These are phyloP conservation scores for Coelogynopora nodosa DNA, from an alignment of 2,888 invertebrate genomes.

Conservation along the genomic window DNA sequence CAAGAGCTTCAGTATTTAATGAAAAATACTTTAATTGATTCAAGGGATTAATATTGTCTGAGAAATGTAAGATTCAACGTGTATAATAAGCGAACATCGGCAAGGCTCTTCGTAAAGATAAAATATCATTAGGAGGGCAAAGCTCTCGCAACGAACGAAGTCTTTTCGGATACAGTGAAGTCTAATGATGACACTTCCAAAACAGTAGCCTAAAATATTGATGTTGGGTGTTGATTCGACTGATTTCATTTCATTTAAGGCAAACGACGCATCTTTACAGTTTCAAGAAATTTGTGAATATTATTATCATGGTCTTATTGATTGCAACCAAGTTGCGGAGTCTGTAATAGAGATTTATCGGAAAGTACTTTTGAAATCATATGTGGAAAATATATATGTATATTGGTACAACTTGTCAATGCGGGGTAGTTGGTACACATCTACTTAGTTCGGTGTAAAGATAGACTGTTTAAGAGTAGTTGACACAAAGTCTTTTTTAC, in stretches of 20 bases:
- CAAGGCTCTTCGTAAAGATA: not conserved
- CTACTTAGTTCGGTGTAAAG: not conserved
- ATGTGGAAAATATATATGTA: no score
- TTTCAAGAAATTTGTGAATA: not conserved
- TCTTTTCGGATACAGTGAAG: not conserved
- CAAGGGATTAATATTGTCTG: no score
- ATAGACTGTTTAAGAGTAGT: not conserved
- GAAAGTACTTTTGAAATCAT: no score
- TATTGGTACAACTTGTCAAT: no score
- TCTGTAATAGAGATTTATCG: no score
- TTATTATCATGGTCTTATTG: not conserved
- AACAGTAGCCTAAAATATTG: not conserved
- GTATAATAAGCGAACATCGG: no score
- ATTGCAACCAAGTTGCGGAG: not conserved
- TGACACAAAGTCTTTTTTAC: not conserved
- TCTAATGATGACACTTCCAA: not conserved
- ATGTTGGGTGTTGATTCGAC: not conserved
- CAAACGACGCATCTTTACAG: not conserved
- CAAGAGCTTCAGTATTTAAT: no score
- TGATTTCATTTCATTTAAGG: not conserved
- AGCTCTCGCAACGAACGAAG: not conserved
- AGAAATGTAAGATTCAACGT: no score
- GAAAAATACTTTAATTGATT: no score
- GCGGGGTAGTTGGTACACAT: not conserved
- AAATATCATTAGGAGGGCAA: not conserved